phyloP scores from a whole-genome alignment of 1,140 invertebrate species.

The Centruroides sculpturatus region DNA sequence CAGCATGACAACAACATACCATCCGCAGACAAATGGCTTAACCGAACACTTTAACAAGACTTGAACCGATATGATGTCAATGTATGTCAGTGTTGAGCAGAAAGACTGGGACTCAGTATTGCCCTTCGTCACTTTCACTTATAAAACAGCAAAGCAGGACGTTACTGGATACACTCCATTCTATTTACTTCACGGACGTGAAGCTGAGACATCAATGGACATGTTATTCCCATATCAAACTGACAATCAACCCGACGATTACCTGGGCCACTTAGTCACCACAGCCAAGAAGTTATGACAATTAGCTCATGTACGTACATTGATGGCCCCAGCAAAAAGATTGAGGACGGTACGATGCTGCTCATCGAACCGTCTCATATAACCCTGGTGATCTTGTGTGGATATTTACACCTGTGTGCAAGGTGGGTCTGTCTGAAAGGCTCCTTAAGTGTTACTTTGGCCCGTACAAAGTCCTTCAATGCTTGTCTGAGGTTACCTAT shows the following conservation, averaged over 20 bases:
- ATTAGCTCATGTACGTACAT: neutral
- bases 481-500: neutral
- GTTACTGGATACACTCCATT: conserved; percentile 16
- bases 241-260: neutral
- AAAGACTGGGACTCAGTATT: neutral
- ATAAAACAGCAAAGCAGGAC: conserved; percentile 16
- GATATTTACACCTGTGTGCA: neutral
- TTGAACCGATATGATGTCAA: too few relatives aligned
- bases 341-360: neutral
- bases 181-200: conserved; percentile 17
- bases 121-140: conserved; percentile 21
- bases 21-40: conserved; percentile 27
- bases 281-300: neutral
- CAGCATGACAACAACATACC: too few relatives aligned
- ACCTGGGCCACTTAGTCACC: neutral
- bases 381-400: neutral
- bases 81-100: too few relatives aligned
- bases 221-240: neutral
- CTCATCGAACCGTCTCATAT: neutral
- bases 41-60: too few relatives aligned
- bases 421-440: neutral
- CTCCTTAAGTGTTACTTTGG: neutral
- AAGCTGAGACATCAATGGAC: conserved; percentile 16
- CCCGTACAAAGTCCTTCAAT: too few relatives aligned
- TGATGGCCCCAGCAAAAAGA: neutral